Evolutionary conservation across 2,113 vertebrate species (phyloP).

Genomic region (Eidolon helvum): DNA sequence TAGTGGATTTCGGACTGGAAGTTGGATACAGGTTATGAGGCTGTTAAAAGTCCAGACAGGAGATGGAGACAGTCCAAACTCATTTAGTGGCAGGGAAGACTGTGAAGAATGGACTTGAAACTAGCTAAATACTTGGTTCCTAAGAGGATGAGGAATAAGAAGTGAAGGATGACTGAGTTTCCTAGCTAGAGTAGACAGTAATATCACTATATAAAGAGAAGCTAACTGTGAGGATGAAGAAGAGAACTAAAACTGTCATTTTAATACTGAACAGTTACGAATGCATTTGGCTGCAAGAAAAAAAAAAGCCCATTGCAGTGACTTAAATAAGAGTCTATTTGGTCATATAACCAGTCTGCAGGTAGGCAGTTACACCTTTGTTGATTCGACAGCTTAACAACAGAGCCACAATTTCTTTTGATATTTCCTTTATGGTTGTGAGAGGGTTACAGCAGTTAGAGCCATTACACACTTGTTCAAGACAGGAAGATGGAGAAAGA

Average conservation of each 20-base stretch:
- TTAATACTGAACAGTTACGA: constrained; percentile 8
- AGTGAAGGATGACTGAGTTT: background rate
- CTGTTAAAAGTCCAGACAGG: background rate
- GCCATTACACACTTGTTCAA: background rate
- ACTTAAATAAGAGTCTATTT: background rate
- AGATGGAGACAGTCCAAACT: background rate
- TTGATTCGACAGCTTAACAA: background rate
- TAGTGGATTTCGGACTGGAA: background rate
- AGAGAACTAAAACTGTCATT: background rate
- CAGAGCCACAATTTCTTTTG: background rate
- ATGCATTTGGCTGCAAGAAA: background rate
- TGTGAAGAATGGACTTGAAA: background rate
- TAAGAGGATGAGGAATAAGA: background rate
- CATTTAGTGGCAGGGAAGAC: background rate
- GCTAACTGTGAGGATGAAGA: background rate
- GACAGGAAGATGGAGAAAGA: background rate
- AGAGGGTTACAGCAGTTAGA: background rate
- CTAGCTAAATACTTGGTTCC: background rate
- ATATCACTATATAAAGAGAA: background rate
- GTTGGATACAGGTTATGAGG: background rate
- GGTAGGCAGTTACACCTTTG: background rate
- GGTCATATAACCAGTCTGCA: background rate
- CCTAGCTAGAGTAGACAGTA: background rate
- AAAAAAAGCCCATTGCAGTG: background rate
- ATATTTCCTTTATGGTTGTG: background rate